Evolutionary conservation across 2,113 vertebrate species (phyloP).

Genomic region (Anolis carolinensis): DNA sequence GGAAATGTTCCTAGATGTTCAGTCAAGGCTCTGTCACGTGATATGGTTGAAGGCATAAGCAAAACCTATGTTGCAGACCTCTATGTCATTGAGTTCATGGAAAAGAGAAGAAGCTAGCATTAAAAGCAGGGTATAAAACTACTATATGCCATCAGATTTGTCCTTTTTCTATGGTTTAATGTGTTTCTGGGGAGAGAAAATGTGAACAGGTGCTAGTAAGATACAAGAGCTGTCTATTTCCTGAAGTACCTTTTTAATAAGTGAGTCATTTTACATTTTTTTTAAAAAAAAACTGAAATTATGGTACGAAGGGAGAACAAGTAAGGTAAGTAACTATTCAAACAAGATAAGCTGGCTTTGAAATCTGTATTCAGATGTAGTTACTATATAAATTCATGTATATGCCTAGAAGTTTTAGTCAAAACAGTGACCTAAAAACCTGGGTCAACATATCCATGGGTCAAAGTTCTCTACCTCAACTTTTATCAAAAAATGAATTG

Average conservation of each 20-base stretch:
- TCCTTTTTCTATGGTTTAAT: not conserved
- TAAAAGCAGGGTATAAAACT: not conserved
- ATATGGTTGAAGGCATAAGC: not conserved
- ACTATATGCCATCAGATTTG: not conserved
- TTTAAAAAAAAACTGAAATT: not conserved
- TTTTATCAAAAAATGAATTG: too few species aligned
- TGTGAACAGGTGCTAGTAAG: not conserved
- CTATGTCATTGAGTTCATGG: too few species aligned
- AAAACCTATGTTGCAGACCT: not conserved
- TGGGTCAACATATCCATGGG: too few species aligned
- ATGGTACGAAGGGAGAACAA: not conserved
- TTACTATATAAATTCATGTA: too few species aligned
- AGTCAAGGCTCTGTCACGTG: too few species aligned
- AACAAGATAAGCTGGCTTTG: not conserved
- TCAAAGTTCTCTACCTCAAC: too few species aligned
- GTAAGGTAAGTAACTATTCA: not conserved
- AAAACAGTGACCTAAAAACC: too few species aligned
- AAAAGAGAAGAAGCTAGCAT: not conserved
- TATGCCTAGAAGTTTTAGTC: too few species aligned
- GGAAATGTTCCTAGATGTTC: too few species aligned
- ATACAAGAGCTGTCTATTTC: not conserved
- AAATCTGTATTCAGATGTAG: not conserved
- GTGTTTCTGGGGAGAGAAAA: not conserved
- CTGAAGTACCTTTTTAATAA: not conserved
- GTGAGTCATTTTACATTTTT: not conserved